Evolutionary conservation across 2,797 vertebrate genomes (phyloP).

Genomic region (Falco novaeseelandiae): DNA sequence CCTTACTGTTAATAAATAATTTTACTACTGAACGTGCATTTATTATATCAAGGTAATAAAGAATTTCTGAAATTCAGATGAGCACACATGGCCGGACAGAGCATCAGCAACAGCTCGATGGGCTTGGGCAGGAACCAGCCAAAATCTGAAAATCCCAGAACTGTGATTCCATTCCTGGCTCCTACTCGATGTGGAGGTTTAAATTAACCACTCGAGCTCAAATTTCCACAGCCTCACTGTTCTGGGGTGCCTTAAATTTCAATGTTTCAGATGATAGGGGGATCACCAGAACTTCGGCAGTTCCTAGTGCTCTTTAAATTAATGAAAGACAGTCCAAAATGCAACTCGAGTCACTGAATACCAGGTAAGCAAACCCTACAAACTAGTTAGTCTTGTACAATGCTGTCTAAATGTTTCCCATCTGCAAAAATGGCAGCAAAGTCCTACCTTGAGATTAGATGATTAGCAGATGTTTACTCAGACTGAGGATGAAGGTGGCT

Average conservation of each 20-base stretch:
- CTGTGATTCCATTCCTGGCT: not conserved
- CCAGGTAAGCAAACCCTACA: not conserved
- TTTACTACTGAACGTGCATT: not conserved
- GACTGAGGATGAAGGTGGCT: not conserved
- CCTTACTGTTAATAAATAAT: not conserved
- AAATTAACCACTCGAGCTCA: not conserved
- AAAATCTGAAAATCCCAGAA: not conserved
- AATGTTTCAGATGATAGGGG: not conserved
- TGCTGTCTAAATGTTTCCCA: not conserved
- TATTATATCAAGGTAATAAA: not conserved
- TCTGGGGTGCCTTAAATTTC: not conserved
- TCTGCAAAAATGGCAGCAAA: not conserved
- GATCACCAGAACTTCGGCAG: not conserved
- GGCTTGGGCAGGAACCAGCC: not conserved
- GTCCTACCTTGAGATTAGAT: not conserved
- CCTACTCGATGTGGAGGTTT: not conserved
- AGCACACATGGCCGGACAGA: not conserved
- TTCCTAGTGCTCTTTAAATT: not conserved
- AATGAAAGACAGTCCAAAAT: not conserved
- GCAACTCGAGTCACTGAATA: not conserved
- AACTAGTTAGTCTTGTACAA: not conserved
- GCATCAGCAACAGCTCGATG: not conserved
- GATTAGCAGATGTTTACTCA: not conserved
- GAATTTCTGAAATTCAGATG: not conserved
- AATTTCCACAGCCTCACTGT: not conserved